These are phyloP conservation scores for Plectus sambesii DNA, from an alignment of 1,140 invertebrate genomes.

Conservation along the genomic window DNA sequence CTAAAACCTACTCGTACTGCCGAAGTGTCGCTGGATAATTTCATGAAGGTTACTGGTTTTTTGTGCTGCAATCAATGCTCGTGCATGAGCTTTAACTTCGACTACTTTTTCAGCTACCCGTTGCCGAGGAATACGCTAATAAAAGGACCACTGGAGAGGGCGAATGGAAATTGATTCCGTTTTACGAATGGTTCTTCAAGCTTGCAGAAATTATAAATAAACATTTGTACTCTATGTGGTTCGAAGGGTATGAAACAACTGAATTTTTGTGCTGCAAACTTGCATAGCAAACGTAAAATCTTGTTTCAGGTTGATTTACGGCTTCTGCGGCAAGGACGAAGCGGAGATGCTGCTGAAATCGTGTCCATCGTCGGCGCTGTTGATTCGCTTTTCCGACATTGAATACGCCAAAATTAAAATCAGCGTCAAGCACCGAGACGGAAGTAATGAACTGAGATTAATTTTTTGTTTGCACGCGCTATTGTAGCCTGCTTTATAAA, in stretches of 20 bases:
- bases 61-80: no score
- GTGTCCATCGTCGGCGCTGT: slow-evolving; percentile 34
- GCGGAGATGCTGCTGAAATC: slow-evolving; percentile 34
- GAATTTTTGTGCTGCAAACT: neutral
- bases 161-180: slow-evolving; percentile 44
- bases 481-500: neutral
- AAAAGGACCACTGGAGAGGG: slow-evolving; percentile 32
- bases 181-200: slow-evolving; percentile 45
- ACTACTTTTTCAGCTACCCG: slow-evolving; percentile 33
- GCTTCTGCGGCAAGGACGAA: slow-evolving; percentile 43
- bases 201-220: slow-evolving; percentile 44
- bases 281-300: neutral
- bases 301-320: slow-evolving; percentile 32
- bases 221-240: slow-evolving; percentile 42
- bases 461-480: slow-evolving; percentile 3
- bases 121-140: slow-evolving; percentile 33
- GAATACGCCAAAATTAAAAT: slow-evolving; percentile 45
- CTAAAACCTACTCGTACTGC: slow-evolving; percentile 38
- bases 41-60: slow-evolving; percentile 33
- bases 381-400: slow-evolving; percentile 43
- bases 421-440: slow-evolving; percentile 37
- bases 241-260: slow-evolving; percentile 31
- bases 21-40: slow-evolving; percentile 39
- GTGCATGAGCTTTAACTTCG: no score
- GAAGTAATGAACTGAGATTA: slow-evolving; percentile 25